These are phyloP conservation scores for Agrotis puta DNA, from an alignment of 2,888 invertebrate species.

Conservation along the genomic window DNA sequence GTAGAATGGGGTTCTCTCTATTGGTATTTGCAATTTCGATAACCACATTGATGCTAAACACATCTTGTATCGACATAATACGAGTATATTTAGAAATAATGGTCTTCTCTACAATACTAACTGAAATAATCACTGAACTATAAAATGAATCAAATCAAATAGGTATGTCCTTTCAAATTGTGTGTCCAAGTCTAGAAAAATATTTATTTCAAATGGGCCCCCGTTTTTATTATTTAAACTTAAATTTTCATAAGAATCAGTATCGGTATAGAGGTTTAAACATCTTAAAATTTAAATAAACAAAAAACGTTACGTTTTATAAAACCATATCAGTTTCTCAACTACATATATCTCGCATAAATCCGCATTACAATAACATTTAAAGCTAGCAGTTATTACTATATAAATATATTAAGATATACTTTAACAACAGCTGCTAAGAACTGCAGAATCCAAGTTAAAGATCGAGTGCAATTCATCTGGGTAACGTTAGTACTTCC, in stretches of 20 bases:
- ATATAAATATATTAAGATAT: not conserved
- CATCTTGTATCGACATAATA: not conserved
- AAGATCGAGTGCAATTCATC: slow-evolving; percentile 45
- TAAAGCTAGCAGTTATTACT: not conserved
- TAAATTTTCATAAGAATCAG: too few species aligned
- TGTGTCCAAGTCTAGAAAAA: too few species aligned
- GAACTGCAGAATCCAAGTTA: slow-evolving; percentile 12
- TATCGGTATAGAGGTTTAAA: too few species aligned
- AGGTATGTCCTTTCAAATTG: too few species aligned
- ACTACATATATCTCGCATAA: not conserved
- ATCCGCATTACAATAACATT: not conserved
- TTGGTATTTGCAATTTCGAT: not conserved
- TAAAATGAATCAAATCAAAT: too few species aligned
- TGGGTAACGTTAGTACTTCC: slow-evolving; percentile 49
- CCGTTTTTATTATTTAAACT: too few species aligned
- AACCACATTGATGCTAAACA: not conserved
- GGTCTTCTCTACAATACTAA: not conserved
- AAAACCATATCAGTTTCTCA: not conserved
- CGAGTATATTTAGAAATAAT: not conserved
- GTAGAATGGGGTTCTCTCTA: not conserved
- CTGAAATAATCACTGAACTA: not conserved
- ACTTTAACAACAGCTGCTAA: slow-evolving; percentile 21
- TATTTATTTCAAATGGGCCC: too few species aligned
- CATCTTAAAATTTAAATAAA: too few species aligned
- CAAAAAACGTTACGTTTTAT: not conserved